These are phyloP conservation scores for Lophotriccus pileatus DNA, from an alignment of 2,797 vertebrate species.

Conservation along the genomic window DNA sequence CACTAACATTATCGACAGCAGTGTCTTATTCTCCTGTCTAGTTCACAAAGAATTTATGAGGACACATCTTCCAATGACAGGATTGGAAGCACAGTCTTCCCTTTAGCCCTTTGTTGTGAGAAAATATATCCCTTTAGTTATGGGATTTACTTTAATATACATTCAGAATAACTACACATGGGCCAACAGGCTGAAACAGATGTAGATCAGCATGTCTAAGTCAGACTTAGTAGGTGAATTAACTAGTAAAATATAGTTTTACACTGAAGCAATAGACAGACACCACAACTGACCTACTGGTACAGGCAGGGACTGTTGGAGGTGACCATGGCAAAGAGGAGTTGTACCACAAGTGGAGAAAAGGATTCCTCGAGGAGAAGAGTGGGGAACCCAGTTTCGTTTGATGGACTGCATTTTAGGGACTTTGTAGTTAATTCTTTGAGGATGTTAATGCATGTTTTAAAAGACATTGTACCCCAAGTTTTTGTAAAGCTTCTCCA, in stretches of 20 bases:
- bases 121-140: neutral
- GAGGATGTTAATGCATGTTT: no score
- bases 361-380: no score
- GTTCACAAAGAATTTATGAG: neutral
- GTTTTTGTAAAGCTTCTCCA: no score
- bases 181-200: neutral
- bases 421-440: no score
- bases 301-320: neutral
- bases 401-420: no score
- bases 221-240: neutral
- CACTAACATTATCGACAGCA: accelerated
- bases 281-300: neutral
- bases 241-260: neutral
- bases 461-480: no score
- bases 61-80: neutral
- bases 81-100: neutral
- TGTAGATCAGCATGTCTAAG: neutral
- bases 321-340: no score
- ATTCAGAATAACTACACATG: neutral
- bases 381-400: no score
- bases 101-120: neutral
- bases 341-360: no score
- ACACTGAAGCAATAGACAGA: neutral
- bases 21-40: neutral
- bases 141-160: neutral